phyloP scores from a whole-genome alignment of 2,888 invertebrate species.

The Trachelus tabidus region DNA sequence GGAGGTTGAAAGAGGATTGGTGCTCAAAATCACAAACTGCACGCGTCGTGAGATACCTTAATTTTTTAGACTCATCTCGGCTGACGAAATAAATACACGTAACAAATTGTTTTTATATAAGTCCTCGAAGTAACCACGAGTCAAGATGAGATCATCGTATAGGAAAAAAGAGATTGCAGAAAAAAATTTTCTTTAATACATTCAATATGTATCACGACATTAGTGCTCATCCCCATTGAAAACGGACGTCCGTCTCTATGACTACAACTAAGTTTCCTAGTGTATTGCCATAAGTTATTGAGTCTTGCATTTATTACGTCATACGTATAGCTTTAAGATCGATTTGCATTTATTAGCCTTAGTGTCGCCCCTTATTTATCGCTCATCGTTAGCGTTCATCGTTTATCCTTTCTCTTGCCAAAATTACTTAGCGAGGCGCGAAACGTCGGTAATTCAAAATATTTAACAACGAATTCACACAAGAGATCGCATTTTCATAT shows the following conservation, averaged over 20 bases:
- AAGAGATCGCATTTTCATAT: neutral
- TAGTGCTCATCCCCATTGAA: neutral
- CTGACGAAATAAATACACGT: neutral
- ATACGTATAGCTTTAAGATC: constrained; percentile 7
- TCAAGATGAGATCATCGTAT: too few species aligned
- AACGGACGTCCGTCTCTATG: neutral
- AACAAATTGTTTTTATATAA: neutral
- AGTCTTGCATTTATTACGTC: constrained; percentile 15
- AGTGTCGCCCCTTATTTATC: constrained; percentile 8
- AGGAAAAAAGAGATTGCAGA: neutral
- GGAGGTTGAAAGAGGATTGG: neutral
- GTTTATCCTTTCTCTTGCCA: constrained; percentile 12
- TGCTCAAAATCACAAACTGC: neutral
- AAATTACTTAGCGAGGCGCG: neutral
- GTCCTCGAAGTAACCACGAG: too few species aligned
- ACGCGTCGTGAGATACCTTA: neutral
- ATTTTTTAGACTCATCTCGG: neutral
- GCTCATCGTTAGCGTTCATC: constrained; percentile 12
- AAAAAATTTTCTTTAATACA: neutral
- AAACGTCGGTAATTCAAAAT: constrained; percentile 11
- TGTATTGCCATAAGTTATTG: constrained; percentile 16
- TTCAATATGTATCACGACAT: neutral
- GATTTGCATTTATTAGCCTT: constrained; percentile 36
- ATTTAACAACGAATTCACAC: neutral
- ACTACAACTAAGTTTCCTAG: constrained; percentile 20